Evolutionary conservation across 2,888 invertebrate species (phyloP).

Genomic region (Abrostola triplasia): DNA sequence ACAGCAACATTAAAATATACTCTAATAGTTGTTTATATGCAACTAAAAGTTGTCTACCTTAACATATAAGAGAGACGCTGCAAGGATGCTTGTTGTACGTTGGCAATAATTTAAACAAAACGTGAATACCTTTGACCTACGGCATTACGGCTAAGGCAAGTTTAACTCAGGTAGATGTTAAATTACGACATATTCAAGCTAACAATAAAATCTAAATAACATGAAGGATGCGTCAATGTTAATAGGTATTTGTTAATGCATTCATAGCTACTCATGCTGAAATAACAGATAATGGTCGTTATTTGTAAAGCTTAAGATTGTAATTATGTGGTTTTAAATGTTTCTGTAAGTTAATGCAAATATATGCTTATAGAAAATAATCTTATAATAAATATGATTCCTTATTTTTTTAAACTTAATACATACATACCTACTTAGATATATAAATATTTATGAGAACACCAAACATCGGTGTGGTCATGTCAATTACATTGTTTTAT

Average conservation of each 20-base stretch:
- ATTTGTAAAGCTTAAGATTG: not conserved
- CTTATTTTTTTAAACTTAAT: too few species aligned
- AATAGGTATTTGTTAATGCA: conserved; percentile 28
- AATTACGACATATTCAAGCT: conserved; percentile 52
- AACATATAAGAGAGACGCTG: conserved; percentile 67
- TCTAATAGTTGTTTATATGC: conserved; percentile 47
- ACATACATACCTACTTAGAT: too few species aligned
- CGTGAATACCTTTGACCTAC: conserved; percentile 80
- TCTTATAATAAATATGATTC: too few species aligned
- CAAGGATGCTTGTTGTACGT: conserved; percentile 67
- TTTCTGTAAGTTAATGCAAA: too few species aligned
- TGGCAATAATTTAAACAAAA: conserved; percentile 75
- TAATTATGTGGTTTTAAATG: not conserved
- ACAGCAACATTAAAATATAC: conserved; percentile 34
- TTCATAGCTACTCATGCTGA: conserved; percentile 14
- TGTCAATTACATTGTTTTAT: too few species aligned
- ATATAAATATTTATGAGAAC: too few species aligned
- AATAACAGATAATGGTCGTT: not conserved
- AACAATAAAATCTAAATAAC: conserved; percentile 47
- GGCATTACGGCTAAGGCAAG: conserved; percentile 51
- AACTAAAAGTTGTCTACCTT: conserved; percentile 79
- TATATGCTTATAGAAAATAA: too few species aligned
- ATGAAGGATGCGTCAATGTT: conserved; percentile 35
- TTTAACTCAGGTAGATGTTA: conserved; percentile 47
- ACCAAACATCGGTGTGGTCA: too few species aligned